Percentiles rank a stretch among this genome's conserved stretches.
Evolutionary conservation across 2,888 invertebrate species (phyloP).

Genomic region (Yponomeuta cagnagella): DNA sequence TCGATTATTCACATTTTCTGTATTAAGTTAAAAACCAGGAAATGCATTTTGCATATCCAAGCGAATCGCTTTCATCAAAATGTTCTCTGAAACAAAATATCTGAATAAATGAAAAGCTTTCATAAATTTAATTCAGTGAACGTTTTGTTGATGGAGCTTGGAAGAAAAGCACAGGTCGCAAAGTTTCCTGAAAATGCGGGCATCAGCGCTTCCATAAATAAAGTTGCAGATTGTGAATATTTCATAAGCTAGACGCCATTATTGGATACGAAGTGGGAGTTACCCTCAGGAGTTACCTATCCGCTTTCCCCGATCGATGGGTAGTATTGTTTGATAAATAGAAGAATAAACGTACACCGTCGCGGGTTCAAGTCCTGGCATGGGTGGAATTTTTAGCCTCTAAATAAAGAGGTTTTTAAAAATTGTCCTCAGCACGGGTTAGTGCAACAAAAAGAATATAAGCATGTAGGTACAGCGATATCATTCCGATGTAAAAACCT

Average conservation of each 20-base stretch:
- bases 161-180: constrained; percentile 13
- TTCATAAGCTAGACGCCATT: constrained; percentile 54
- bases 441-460: no score
- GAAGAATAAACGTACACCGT: neutral
- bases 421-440: no score
- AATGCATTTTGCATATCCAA: neutral
- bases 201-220: constrained; percentile 55
- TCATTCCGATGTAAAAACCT: no score
- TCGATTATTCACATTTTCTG: neutral
- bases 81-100: neutral
- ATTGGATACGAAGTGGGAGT: constrained; percentile 22
- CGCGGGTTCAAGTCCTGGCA: neutral
- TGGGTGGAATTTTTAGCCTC: no score
- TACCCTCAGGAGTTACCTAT: neutral
- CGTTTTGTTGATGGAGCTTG: constrained; percentile 1
- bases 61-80: neutral
- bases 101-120: constrained; percentile 1
- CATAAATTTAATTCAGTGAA: neutral
- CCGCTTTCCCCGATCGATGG: neutral
- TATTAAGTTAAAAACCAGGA: neutral
- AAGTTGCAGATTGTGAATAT: constrained; percentile 58
- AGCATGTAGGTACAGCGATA: no score
- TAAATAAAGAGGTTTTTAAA: no score
- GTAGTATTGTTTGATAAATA: neutral
- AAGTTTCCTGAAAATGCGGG: constrained; percentile 22